Evolutionary conservation across 2,888 invertebrate species (phyloP).

Genomic region (Calameuta filiformis): DNA sequence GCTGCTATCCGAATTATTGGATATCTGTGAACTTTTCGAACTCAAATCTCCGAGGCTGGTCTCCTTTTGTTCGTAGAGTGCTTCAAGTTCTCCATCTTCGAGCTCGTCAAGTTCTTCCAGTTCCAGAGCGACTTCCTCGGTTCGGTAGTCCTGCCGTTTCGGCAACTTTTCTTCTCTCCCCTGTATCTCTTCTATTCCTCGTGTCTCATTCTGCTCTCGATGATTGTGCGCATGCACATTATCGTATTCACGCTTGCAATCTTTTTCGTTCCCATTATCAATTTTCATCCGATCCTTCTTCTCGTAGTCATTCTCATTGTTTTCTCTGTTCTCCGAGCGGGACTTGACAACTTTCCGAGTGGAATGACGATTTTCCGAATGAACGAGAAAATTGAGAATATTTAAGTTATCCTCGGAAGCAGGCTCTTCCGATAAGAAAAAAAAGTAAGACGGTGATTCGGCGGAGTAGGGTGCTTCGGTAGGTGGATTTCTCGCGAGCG

Average conservation of each 20-base stretch:
- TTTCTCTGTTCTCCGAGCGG: no score
- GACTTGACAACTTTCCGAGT: background rate
- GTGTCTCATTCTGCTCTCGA: background rate
- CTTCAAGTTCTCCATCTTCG: conserved; percentile 69
- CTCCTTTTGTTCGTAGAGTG: conserved; percentile 67
- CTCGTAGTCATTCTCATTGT: background rate
- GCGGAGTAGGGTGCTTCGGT: background rate
- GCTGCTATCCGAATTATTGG: conserved; percentile 86
- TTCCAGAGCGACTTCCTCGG: conserved; percentile 47
- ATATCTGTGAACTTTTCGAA: conserved; percentile 80
- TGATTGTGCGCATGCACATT: background rate
- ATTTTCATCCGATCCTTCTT: background rate
- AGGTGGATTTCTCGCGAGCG: conserved; percentile 43
- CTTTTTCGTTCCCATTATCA: background rate
- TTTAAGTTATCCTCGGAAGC: conserved; percentile 77
- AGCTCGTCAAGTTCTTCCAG: conserved; percentile 69
- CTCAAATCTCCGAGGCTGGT: conserved; percentile 70
- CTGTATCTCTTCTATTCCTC: background rate
- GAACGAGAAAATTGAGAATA: conserved; percentile 88
- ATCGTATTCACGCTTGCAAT: background rate
- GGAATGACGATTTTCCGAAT: conserved; percentile 71
- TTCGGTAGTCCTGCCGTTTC: conserved; percentile 32
- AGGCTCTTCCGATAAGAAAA: conserved; percentile 40
- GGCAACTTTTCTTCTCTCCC: background rate
- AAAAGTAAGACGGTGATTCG: conserved; percentile 45